Percentiles rank a stretch among this genome's conserved stretches.
These are phyloP conservation scores for Agrotis puta DNA, from an alignment of 2,888 invertebrate species.

Conservation along the genomic window DNA sequence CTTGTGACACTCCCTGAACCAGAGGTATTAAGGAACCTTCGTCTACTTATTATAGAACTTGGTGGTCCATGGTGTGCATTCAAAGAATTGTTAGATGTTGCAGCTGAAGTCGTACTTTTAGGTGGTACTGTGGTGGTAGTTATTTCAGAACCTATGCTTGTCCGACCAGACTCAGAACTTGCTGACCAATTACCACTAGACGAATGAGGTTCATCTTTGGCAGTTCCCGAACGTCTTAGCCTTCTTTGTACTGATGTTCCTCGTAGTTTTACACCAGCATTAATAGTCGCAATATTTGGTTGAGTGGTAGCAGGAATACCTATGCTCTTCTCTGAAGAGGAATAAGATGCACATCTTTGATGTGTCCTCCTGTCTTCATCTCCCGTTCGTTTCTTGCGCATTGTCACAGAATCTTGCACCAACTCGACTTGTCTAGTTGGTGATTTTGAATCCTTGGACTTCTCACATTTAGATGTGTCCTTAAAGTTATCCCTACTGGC, in stretches of 20 bases:
- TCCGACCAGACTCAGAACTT: slow-evolving; percentile 96
- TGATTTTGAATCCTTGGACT: slow-evolving; percentile 83
- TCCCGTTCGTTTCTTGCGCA: slow-evolving; percentile 91
- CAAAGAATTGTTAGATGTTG: slow-evolving; percentile 93
- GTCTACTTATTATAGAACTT: slow-evolving; percentile 93
- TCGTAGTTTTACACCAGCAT: slow-evolving; percentile 93
- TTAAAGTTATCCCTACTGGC: slow-evolving; percentile 89
- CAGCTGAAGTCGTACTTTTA: slow-evolving; percentile 93
- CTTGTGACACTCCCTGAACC: slow-evolving; percentile 96
- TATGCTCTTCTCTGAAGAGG: slow-evolving; percentile 94
- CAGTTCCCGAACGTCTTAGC: slow-evolving; percentile 92
- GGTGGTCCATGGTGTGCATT: slow-evolving; percentile 92
- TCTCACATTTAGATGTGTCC: slow-evolving; percentile 83
- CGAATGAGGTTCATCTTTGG: slow-evolving; percentile 96
- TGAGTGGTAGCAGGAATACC: slow-evolving; percentile 90
- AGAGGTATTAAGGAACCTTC: slow-evolving; percentile 93
- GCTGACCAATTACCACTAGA: slow-evolving; percentile 99
- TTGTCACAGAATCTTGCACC: slow-evolving; percentile 93
- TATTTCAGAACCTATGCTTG: slow-evolving; percentile 96
- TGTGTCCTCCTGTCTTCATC: slow-evolving; percentile 93
- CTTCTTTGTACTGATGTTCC: slow-evolving; percentile 94
- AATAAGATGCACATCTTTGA: slow-evolving; percentile 95
- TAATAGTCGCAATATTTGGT: slow-evolving; percentile 90
- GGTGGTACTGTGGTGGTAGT: slow-evolving; percentile 93
- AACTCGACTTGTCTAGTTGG: slow-evolving; percentile 90